phyloP scores from a whole-genome alignment of 1,140 invertebrate genomes.

The Tribolium madens region DNA sequence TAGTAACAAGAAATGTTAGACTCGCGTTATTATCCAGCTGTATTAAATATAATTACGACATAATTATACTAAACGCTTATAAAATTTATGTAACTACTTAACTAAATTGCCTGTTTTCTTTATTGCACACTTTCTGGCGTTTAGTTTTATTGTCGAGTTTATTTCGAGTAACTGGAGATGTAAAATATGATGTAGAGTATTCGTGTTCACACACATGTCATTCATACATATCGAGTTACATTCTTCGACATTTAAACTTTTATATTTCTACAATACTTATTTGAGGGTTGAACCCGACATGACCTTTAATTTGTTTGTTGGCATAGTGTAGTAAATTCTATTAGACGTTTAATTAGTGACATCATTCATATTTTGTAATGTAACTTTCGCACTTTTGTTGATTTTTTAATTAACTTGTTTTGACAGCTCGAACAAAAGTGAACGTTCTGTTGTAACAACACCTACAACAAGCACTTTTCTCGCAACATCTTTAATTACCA shows the following conservation, averaged over 20 bases:
- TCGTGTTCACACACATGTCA: background rate
- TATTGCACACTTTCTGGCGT: background rate
- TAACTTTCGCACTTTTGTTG: background rate
- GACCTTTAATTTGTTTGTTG: background rate
- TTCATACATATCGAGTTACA: no score
- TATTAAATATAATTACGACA: background rate
- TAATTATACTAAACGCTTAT: background rate
- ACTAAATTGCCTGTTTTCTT: background rate
- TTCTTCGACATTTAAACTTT: no score
- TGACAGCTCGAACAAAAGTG: background rate
- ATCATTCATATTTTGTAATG: background rate
- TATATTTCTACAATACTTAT: no score
- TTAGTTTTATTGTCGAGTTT: background rate
- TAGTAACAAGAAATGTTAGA: background rate
- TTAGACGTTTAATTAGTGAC: background rate
- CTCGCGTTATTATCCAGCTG: background rate
- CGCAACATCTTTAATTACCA: background rate
- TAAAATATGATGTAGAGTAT: background rate
- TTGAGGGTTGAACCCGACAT: background rate
- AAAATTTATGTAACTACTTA: background rate
- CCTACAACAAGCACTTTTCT: background rate
- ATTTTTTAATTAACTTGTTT: background rate
- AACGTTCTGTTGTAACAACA: background rate
- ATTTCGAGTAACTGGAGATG: background rate
- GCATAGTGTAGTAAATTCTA: background rate